These are phyloP conservation scores for Phaethornis superciliosus DNA, from an alignment of 2,113 vertebrate genomes.

Conservation along the genomic window DNA sequence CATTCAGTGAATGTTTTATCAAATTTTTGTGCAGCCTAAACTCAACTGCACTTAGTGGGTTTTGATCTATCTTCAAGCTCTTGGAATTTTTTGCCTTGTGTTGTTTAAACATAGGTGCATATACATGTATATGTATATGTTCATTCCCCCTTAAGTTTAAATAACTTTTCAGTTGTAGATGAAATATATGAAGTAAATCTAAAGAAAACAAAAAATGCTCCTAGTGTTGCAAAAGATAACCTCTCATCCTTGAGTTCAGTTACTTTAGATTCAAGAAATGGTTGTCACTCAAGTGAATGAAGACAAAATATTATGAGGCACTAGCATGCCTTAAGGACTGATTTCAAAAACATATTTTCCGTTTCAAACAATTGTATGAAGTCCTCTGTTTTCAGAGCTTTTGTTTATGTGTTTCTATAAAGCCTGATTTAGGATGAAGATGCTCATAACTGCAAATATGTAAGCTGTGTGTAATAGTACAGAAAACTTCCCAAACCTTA, in stretches of 20 bases:
- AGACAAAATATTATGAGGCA: not conserved
- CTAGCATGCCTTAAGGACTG: not conserved
- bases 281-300: not conserved
- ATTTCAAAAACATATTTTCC: not conserved
- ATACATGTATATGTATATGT: too few relatives aligned
- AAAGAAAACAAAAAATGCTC: not conserved
- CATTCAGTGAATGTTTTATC: not conserved
- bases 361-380: not conserved
- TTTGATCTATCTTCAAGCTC: not conserved
- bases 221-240: not conserved
- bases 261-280: not conserved
- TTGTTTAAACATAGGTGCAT: not conserved
- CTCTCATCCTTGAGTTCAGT: not conserved
- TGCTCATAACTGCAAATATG: not conserved
- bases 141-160: not conserved
- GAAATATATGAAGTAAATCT: too few relatives aligned
- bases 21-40: not conserved
- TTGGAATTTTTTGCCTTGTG: not conserved
- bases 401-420: not conserved
- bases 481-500: not conserved
- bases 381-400: not conserved
- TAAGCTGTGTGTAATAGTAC: not conserved
- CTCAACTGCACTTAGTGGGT: not conserved
- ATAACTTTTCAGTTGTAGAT: not conserved
- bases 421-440: too few relatives aligned